phyloP scores from a whole-genome alignment of 2,797 vertebrate genomes.

The Erpetoichthys calabaricus region DNA sequence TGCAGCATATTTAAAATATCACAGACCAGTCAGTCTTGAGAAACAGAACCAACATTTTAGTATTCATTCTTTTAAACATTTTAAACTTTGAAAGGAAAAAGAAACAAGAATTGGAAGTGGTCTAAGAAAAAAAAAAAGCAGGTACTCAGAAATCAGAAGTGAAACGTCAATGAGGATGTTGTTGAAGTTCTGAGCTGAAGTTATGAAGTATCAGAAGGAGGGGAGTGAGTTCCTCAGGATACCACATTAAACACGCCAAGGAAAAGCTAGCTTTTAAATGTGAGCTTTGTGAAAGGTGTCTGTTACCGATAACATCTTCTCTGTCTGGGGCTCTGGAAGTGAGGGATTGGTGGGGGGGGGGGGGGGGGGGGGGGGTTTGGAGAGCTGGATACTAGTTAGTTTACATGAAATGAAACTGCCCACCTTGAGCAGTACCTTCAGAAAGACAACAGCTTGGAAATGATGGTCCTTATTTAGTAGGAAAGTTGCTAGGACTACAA shows the following conservation, averaged over 20 bases:
- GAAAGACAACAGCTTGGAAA: slow-evolving; percentile 3
- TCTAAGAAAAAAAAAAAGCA: neutral
- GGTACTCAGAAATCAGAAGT: slow-evolving; percentile 2
- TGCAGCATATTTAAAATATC: too few species aligned
- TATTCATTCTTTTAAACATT: too few species aligned
- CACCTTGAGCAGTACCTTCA: slow-evolving; percentile 13
- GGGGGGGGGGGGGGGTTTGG: neutral
- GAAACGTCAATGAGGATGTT: slow-evolving; percentile 28
- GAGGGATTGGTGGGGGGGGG: slow-evolving; percentile 16
- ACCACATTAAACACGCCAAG: slow-evolving; percentile 48
- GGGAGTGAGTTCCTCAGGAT: slow-evolving; percentile 32
- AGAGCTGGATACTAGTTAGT: slow-evolving; percentile 1
- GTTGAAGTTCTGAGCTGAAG: slow-evolving; percentile 23
- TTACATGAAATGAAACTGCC: slow-evolving; percentile 38
- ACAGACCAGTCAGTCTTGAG: too few species aligned
- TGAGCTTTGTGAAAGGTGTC: slow-evolving; percentile 34
- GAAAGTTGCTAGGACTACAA: too few species aligned
- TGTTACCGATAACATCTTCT: slow-evolving; percentile 48
- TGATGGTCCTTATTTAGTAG: too few species aligned
- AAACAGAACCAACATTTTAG: too few species aligned
- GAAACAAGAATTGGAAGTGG: too few species aligned
- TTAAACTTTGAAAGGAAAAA: too few species aligned
- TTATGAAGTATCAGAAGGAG: slow-evolving; percentile 19
- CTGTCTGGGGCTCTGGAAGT: slow-evolving; percentile 36
- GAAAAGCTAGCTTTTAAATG: slow-evolving; percentile 43